Evolutionary conservation across 2,113 vertebrate species (phyloP).

Genomic region (Neogale vison): DNA sequence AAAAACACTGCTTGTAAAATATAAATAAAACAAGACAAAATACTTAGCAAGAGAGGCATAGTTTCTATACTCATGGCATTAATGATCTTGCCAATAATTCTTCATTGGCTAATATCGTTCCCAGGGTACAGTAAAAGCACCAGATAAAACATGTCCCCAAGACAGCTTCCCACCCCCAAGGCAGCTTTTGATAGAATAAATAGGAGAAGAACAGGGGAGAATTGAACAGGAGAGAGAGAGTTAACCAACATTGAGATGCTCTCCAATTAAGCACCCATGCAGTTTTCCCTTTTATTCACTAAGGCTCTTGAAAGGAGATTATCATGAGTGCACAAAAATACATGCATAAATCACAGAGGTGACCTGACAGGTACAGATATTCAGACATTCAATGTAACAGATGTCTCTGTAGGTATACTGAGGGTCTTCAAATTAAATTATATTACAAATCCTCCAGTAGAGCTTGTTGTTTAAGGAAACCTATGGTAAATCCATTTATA

Average conservation of each 20-base stretch:
- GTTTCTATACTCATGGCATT: neutral
- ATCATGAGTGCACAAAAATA: neutral
- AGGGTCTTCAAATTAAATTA: conserved; percentile 41
- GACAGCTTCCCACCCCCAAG: neutral
- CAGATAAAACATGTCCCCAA: neutral
- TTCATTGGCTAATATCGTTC: neutral
- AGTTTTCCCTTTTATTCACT: neutral
- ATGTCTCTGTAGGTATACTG: neutral
- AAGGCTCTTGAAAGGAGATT: neutral
- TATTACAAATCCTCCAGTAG: neutral
- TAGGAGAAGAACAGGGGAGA: neutral
- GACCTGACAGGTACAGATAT: neutral
- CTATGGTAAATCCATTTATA: neutral
- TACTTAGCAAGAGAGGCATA: neutral
- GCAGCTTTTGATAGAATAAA: neutral
- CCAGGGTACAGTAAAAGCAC: neutral
- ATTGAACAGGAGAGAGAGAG: neutral
- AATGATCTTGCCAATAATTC: neutral
- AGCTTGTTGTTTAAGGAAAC: neutral
- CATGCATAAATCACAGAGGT: neutral
- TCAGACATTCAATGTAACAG: neutral
- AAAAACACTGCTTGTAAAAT: neutral
- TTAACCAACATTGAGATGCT: neutral
- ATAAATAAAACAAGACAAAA: conserved; percentile 10
- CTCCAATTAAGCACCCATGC: neutral